Conservation (phyloP, 2,113 vertebrate genomes). For the Gallinago undulata region DNA sequence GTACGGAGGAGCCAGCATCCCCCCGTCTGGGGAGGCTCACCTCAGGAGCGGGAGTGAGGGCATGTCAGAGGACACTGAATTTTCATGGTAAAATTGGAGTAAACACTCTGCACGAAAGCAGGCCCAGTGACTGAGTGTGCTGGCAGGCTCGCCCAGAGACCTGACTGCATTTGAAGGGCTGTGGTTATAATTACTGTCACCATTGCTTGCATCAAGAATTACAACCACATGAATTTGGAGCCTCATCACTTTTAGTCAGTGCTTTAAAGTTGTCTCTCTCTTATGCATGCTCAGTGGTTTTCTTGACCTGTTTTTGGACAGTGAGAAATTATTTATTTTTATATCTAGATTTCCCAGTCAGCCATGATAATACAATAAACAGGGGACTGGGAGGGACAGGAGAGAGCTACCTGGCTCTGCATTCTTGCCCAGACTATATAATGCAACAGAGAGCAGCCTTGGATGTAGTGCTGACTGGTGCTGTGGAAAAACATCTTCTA, state of each 20-base stretch:
- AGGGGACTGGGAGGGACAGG: neutral
- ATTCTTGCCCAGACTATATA: neutral
- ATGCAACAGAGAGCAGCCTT: neutral
- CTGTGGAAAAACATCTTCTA: neutral
- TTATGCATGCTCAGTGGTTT: neutral
- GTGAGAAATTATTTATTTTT: neutral
- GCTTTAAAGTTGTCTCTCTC: neutral
- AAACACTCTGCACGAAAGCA: neutral
- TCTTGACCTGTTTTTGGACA: constrained; percentile 41
- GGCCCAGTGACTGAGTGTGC: neutral
- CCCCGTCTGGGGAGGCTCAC: neutral
- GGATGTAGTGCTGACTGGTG: neutral
- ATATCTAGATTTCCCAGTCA: neutral
- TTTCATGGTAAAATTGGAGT: neutral
- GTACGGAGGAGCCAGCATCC: accelerated
- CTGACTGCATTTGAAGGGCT: neutral
- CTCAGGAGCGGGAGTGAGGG: neutral
- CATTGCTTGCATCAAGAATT: constrained; percentile 39
- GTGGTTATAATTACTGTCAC: constrained; percentile 50
- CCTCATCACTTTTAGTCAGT: constrained; percentile 16
- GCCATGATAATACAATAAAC: neutral
- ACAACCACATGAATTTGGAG: neutral
- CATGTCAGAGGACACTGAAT: neutral
- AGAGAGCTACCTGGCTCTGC: neutral
- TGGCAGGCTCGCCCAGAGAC: constrained; percentile 3